These are phyloP conservation scores for Aporophyla lueneburgensis DNA, from an alignment of 2,888 invertebrate genomes.

Conservation along the genomic window DNA sequence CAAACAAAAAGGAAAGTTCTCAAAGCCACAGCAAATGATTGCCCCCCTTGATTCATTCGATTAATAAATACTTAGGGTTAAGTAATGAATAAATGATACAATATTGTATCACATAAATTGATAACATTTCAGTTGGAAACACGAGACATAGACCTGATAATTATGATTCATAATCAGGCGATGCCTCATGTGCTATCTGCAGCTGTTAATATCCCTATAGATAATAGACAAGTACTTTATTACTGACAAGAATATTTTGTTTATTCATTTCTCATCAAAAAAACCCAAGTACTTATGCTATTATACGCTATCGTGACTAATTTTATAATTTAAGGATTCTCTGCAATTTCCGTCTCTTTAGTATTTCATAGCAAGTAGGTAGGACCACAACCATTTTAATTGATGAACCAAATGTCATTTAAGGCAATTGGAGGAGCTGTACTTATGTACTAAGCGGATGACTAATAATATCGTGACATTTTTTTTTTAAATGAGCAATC, in stretches of 20 bases:
- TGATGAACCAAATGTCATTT: not conserved
- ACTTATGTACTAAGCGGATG: not conserved
- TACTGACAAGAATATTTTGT: not conserved
- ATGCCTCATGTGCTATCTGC: constrained; percentile 21
- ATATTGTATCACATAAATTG: constrained; percentile 1
- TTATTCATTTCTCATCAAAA: not conserved
- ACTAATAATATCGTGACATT: not conserved
- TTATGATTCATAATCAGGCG: constrained; percentile 7
- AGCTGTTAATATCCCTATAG: constrained; percentile 1
- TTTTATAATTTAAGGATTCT: not conserved
- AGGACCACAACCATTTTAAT: not conserved
- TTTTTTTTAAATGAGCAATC: too few species aligned
- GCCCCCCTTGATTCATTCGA: not conserved
- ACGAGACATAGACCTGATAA: not conserved
- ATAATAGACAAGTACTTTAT: not conserved
- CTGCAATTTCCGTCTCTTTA: not conserved
- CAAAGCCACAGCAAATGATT: not conserved
- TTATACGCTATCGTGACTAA: constrained; percentile 1
- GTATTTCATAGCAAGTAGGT: not conserved
- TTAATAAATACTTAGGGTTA: not conserved
- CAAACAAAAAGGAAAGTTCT: not conserved
- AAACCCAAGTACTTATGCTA: not conserved
- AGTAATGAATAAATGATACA: not conserved
- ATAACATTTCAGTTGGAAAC: not conserved
- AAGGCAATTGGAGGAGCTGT: not conserved